Base-by-base conservation (phyloP, 1,140 invertebrate genomes). In the Apocrypta bakeri region DNA sequence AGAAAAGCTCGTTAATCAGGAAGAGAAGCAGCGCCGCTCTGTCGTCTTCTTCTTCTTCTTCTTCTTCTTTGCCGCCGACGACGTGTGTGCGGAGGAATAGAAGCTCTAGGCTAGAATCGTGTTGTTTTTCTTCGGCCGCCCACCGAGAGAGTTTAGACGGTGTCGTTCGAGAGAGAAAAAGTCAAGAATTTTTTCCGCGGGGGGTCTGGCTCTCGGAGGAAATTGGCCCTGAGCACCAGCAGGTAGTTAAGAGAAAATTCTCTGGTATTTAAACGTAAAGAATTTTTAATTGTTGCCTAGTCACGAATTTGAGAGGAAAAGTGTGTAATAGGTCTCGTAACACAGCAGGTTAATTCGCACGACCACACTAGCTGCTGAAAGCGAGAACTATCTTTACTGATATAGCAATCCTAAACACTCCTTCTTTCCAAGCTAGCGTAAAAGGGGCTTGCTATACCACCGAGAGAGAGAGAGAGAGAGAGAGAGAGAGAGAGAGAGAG, bases 1-100 rank as follows among this genome's bases (percentile, higher is more conserved):
- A 61, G 81, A 82, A 82, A 82, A 82, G 81, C 81, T 82, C 81
- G 81, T 82, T 82, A 82, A 82, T 82, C 81, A 82, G 81, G 79
- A 81, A 75, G 71, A 42, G 33, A 37, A 40, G 25, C 37, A 25
- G 61, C 29, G 37, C 17, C 37, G 27, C 42, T 68, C 72, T 21
- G 33, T 66, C 64, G 25, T 48, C 42, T 17, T 79, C 64, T 56
- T 71, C 6, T n/a, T 48, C 42, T 8, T 8, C 40, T 8, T 12
- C 24, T 48, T 25, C 27, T 56, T n/a, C 74, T 29, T 31, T 61
- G 72, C 33, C 72, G 4, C 2, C 9, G 0, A 25, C 63, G 63
- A 64, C 9, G 25, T 69, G 66, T 33, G 66, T 31, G 63, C 27
- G 63, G 24, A 17, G 17, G 48, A 56, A 17, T 21, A 56, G 14